Evolutionary conservation across 2,888 invertebrate species (phyloP).

Genomic region (Agriotes lineatus): DNA sequence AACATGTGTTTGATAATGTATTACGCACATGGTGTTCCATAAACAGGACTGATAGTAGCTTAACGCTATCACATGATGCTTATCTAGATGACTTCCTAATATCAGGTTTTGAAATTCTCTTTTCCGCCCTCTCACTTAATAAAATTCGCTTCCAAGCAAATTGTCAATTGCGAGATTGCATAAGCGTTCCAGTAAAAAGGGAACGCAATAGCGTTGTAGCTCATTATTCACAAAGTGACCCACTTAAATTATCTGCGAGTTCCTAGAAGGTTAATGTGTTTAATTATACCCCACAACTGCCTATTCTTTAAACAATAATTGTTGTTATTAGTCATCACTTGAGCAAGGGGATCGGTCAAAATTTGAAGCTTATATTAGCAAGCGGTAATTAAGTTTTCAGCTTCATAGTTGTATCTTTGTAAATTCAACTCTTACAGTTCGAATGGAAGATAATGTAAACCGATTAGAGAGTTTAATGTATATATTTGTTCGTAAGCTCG

Average conservation of each 20-base stretch:
- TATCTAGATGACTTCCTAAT: no score
- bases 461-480: not conserved
- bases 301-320: no score
- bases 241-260: not conserved
- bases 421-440: no score
- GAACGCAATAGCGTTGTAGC: not conserved
- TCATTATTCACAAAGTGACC: not conserved
- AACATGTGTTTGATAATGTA: slow-evolving; percentile 1
- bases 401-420: no score
- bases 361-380: no score
- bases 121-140: no score
- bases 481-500: not conserved
- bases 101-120: no score
- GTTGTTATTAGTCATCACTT: no score
- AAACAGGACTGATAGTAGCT: not conserved
- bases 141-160: no score
- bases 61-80: slow-evolving; percentile 1
- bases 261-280: slow-evolving; percentile 17
- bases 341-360: no score
- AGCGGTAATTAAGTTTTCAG: no score
- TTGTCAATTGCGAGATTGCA: not conserved
- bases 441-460: no score
- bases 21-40: not conserved
- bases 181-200: not conserved
- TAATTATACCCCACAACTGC: not conserved